Percentiles rank a stretch among this genome's conserved stretches.
phyloP scores from a whole-genome alignment of 2,797 vertebrate species.

The Oreortyx pictus region DNA sequence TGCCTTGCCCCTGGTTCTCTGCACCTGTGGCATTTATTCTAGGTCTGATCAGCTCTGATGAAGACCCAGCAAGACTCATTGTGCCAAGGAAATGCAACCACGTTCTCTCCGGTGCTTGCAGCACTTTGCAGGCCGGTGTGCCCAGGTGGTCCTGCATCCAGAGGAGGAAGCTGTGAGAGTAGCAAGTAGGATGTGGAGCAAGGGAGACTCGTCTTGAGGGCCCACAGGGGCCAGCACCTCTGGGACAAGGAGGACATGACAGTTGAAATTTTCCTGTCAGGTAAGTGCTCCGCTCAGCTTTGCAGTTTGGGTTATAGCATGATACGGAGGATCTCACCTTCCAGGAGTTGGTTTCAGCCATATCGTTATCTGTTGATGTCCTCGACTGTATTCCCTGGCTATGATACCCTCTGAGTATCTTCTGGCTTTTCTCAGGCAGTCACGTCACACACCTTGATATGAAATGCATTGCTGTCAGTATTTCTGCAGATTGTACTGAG shows the following conservation, averaged over 20 bases:
- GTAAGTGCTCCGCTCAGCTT: conserved; percentile 31
- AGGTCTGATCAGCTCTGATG: conserved; percentile 41
- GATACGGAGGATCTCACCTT: background rate
- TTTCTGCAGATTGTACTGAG: background rate
- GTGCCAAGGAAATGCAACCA: background rate
- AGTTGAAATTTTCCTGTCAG: background rate
- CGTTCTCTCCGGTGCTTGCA: background rate
- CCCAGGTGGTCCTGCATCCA: background rate
- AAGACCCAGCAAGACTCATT: conserved; percentile 14
- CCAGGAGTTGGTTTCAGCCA: background rate
- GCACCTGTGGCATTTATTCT: conserved; percentile 60
- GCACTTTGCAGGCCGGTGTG: accelerated
- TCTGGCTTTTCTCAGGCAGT: background rate
- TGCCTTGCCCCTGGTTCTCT: conserved; percentile 49
- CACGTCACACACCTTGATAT: background rate
- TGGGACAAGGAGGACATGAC: conserved; percentile 23
- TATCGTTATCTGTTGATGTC: background rate
- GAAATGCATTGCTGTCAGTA: background rate
- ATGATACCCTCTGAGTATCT: background rate
- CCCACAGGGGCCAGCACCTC: background rate
- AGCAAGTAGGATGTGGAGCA: background rate
- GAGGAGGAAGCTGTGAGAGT: conserved; percentile 1
- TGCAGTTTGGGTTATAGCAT: background rate
- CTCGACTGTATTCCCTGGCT: background rate
- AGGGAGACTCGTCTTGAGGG: background rate